These are phyloP conservation scores for Vanacampus margaritifer DNA, from an alignment of 2,113 vertebrate genomes.

Conservation along the genomic window DNA sequence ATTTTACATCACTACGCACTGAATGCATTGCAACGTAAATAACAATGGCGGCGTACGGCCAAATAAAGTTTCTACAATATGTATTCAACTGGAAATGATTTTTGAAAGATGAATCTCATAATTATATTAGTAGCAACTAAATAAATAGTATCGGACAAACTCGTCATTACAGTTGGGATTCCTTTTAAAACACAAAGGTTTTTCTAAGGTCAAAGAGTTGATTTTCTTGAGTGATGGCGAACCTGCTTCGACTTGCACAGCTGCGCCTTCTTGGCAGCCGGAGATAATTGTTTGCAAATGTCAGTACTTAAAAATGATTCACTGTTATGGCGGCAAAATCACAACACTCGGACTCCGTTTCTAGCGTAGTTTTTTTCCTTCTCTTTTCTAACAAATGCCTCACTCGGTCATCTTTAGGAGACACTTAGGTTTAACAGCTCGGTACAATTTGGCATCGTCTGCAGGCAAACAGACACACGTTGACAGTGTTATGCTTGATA, in stretches of 20 bases:
- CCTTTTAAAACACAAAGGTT: too few species aligned
- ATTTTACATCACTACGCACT: too few species aligned
- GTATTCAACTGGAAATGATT: too few species aligned
- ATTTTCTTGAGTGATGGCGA: background rate
- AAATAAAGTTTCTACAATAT: too few species aligned
- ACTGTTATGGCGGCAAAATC: background rate
- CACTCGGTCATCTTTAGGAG: background rate
- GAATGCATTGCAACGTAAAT: too few species aligned
- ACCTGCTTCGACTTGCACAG: background rate
- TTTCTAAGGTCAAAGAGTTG: background rate
- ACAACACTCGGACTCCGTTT: background rate
- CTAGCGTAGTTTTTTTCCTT: background rate
- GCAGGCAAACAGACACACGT: slow-evolving; percentile 1
- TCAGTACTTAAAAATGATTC: background rate
- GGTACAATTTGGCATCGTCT: background rate
- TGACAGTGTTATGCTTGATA: slow-evolving; percentile 10
- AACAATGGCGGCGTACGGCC: too few species aligned
- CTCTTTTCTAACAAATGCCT: background rate
- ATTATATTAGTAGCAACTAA: too few species aligned
- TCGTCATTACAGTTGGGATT: too few species aligned
- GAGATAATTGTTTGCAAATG: slow-evolving; percentile 2
- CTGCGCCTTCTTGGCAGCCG: slow-evolving; percentile 1
- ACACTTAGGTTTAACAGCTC: background rate
- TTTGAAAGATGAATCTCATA: too few species aligned
- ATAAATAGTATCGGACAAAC: too few species aligned